Base-by-base conservation (phyloP, 2,113 vertebrate genomes). In the Melospiza melodia region DNA sequence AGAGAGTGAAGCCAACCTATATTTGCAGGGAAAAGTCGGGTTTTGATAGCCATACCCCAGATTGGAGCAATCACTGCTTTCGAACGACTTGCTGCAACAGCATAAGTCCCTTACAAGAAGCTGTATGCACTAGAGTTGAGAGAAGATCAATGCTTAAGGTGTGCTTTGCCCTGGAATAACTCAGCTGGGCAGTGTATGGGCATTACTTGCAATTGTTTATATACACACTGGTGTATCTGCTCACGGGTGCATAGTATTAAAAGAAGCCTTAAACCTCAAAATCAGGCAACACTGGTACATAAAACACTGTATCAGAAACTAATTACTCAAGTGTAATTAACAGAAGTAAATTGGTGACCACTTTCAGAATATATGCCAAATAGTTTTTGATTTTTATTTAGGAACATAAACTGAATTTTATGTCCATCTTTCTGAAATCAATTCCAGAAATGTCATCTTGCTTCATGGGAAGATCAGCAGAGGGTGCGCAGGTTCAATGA, bases 201-300 rank as follows among this genome's bases (percentile, higher is more conserved):
- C 2, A 20, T 65, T 78, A 43, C 5, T 37, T 43, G 11, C n/a
- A 7, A 23, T 44, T 85, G 2, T 68, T 51, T 14, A 27, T 35
- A 2, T 35, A 14, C 33, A 19, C 7, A 12, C 19, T 7, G 1
- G 1, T 5, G 3, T 43, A 5, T 49, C 28, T 93, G 28, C 25
- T 51, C 0, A 33, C 0, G 1, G 6, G 14, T 81, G 12, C 24
- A 8, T 12, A 66, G 10, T 23, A 23, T 31, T 67, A 35, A 27
- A 57, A 39, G 37, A n/a, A 39, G n/a, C 10, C 7, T 65, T 62
- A 27, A 2, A 2, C 25, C 15, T 77, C 23, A 51, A 72, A 84
- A 68, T 61, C 25, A 15, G 7, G 13, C 9, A 25, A 10, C 0
- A 1, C 22, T 16, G 35, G 10, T 46, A 25, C 3, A 4, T 1